A percentile compares a stretch with the other conserved stretches of the same genome.
Conservation (phyloP, 2,888 invertebrate genomes). For the Anodontia alba region DNA sequence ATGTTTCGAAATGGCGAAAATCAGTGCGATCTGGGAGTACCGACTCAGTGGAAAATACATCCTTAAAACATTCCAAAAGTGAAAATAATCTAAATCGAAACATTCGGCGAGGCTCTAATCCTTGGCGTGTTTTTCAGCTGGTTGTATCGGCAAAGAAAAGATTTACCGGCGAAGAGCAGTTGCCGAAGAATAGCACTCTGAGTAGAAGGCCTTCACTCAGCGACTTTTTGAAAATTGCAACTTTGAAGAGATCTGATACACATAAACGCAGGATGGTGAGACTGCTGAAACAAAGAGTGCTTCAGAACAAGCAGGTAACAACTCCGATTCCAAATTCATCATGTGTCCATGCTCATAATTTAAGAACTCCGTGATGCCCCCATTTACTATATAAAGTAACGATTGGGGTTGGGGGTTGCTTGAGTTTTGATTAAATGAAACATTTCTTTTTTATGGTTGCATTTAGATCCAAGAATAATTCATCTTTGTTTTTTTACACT, state of each 20-base stretch:
- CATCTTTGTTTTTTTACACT: too few species aligned
- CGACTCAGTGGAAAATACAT: not conserved
- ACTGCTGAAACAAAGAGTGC: constrained; percentile 36
- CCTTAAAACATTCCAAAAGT: not conserved
- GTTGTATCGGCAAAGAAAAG: constrained; percentile 38
- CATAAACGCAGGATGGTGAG: constrained; percentile 46
- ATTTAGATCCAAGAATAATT: too few species aligned
- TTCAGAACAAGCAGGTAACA: constrained; percentile 24
- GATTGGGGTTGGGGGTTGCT: too few species aligned
- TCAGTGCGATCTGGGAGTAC: not conserved
- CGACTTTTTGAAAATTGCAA: constrained; percentile 37
- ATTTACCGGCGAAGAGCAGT: constrained; percentile 9
- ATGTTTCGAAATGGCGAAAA: not conserved
- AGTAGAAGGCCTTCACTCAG: constrained; percentile 30
- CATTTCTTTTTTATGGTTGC: too few species aligned
- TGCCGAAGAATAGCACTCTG: not conserved
- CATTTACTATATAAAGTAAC: too few species aligned
- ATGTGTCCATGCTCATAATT: too few species aligned
- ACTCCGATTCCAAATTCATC: too few species aligned
- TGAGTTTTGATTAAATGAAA: too few species aligned
- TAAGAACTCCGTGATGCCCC: too few species aligned
- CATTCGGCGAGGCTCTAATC: not conserved
- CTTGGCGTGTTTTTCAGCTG: constrained; percentile 25
- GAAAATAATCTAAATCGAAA: not conserved
- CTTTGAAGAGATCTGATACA: constrained; percentile 36